Evolutionary conservation across 1,140 invertebrate genomes (phyloP), one percentile per base, ranked within the genome.

Genomic region (Calycopis cecrops): DNA sequence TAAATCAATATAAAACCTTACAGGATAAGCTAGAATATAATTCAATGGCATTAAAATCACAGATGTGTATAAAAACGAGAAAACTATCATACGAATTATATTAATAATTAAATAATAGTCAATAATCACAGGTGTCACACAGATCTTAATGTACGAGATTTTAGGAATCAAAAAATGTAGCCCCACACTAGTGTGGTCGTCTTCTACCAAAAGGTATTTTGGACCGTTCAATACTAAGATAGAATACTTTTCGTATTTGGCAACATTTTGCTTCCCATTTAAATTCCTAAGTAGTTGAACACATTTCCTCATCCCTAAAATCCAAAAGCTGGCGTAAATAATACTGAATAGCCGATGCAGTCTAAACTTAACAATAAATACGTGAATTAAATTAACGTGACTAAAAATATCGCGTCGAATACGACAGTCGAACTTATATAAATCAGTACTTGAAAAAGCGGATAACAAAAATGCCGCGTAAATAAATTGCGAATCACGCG

Each of bases 21-120:
- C 18, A 73, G 75, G 71, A 71, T 70, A 63, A 67, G 69, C 60
- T 70, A 69, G 56, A 59, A 61, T 56, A 67, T 68, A 70, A 72
- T 55, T 63, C 65, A 74, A 85, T 85, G 82, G 82, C 82, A 80
- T 80, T 70, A 69, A 48, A 77, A 85, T 85, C 82, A 85, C 82
- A 85, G 82, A 81, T 71, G 60, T 63, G 65, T 73, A 63, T 65
- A 76, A 77, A 85, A 84, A 81, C 73, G 59, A 68, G 70, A 76
- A 71, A 79, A 68, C 71, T 79, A 78, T 66, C 56, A 64, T 79
- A 83, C 68, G 68, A 78, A 84, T 81, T 69, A 79, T 68, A 75
- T 79, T 74, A 53, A 70, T 67, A 68, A 78, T 78, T 70, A 78
- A 72, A 79, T 70, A 78, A 80, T 67, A 73, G 71, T 79, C 74